These are phyloP conservation scores for Dreissena polymorpha DNA, from an alignment of 1,140 invertebrate species.

Conservation along the genomic window DNA sequence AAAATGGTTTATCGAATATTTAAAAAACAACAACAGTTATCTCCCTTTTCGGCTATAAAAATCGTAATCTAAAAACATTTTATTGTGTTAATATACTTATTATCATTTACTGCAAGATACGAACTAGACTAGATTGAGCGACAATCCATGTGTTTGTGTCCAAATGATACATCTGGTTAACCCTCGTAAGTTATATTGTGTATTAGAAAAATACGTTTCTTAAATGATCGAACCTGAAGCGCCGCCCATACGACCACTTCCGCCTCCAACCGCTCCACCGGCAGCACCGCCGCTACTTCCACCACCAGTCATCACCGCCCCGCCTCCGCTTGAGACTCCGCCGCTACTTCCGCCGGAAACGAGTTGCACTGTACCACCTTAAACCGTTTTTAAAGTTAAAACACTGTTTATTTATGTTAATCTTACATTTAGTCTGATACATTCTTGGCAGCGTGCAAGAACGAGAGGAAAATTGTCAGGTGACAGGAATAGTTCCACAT, in stretches of 20 bases:
- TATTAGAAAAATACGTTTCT: neutral
- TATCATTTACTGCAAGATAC: neutral
- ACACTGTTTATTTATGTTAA: neutral
- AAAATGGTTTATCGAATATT: too few relatives aligned
- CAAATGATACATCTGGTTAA: neutral
- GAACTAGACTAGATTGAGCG: neutral
- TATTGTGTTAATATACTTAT: too few relatives aligned
- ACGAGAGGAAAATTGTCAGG: neutral
- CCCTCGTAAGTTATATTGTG: neutral
- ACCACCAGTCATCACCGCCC: conserved; percentile 5
- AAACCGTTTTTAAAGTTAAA: neutral
- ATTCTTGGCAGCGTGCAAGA: too few relatives aligned
- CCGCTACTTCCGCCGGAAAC: conserved; percentile 26
- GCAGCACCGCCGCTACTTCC: conserved; percentile 16
- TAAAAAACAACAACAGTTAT: too few relatives aligned
- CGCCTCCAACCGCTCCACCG: neutral
- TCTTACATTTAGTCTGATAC: neutral
- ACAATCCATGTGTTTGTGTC: neutral
- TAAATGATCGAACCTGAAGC: neutral
- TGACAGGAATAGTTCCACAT: neutral
- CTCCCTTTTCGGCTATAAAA: too few relatives aligned
- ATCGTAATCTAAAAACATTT: too few relatives aligned
- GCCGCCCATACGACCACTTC: neutral
- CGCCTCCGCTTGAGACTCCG: neutral
- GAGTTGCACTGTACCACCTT: conserved; percentile 10